Evolutionary conservation across 2,797 vertebrate genomes (phyloP).

Genomic region (Falco berigora): DNA sequence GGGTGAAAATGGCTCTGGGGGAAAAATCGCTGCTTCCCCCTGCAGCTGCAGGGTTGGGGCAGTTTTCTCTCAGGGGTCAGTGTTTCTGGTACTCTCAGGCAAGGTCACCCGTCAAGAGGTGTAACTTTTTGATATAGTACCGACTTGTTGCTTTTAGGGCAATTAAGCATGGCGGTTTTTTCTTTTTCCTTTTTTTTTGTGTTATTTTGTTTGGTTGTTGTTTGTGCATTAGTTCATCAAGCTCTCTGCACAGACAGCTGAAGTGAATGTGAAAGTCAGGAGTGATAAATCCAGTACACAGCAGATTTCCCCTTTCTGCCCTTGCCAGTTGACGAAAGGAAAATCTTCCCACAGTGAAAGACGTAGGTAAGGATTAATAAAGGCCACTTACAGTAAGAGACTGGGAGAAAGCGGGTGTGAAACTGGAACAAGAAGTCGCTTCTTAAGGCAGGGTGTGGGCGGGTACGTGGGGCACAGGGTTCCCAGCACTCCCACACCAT

Average conservation of each 20-base stretch:
- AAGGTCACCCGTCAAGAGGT: neutral
- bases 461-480: accelerated
- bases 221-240: neutral
- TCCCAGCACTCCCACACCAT: neutral
- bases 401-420: neutral
- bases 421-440: neutral
- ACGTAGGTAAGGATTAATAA: neutral
- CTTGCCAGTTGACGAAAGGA: accelerated
- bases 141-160: neutral
- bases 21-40: neutral
- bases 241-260: neutral
- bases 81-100: neutral
- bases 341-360: neutral
- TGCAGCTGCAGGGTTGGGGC: neutral
- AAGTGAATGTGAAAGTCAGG: neutral
- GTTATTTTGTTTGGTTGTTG: too few relatives aligned
- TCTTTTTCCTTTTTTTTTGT: too few relatives aligned
- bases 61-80: neutral
- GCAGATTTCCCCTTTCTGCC: neutral
- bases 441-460: accelerated
- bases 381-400: accelerated
- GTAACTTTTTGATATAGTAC: neutral
- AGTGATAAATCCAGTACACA: neutral
- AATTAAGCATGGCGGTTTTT: accelerated
- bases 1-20: accelerated